Conservation (phyloP, 2,888 invertebrate species). For the Microplitis manilae region DNA sequence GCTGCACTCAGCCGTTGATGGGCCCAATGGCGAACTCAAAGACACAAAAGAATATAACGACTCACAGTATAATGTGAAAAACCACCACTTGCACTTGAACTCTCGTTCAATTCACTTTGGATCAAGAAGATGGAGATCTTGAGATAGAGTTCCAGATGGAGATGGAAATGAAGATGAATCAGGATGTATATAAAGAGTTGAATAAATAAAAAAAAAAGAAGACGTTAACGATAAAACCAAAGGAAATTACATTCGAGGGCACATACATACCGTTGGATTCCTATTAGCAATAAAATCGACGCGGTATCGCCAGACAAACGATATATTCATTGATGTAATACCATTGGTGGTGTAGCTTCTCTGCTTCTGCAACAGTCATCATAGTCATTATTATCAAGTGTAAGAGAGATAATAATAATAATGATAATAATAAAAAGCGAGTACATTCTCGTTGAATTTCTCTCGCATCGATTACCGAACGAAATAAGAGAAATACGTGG, state of each 20-base stretch:
- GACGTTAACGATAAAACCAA: not conserved
- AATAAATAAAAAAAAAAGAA: no score
- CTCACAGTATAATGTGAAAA: no score
- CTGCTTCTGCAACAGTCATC: not conserved
- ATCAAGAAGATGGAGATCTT: no score
- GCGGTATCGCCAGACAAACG: constrained; percentile 44
- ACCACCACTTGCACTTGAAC: no score
- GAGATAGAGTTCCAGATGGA: no score
- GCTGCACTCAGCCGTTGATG: no score
- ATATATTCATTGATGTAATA: constrained; percentile 42
- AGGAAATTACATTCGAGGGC: constrained; percentile 58
- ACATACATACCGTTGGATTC: constrained; percentile 55
- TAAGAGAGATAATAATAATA: constrained; percentile 1
- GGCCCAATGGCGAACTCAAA: no score
- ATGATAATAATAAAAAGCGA: not conserved
- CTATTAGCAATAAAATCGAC: constrained; percentile 66
- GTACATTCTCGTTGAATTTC: constrained; percentile 35
- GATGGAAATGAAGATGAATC: no score
- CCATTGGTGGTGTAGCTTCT: not conserved
- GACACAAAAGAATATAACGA: no score
- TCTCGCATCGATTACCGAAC: constrained; percentile 43
- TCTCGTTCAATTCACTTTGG: no score
- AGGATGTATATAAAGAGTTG: no score
- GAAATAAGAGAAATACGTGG: not conserved
- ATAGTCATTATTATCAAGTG: not conserved